Evolutionary conservation across 2,888 invertebrate genomes (phyloP), one percentile per base, ranked within the genome.

Genomic region (Eremobia ochroleuca): DNA sequence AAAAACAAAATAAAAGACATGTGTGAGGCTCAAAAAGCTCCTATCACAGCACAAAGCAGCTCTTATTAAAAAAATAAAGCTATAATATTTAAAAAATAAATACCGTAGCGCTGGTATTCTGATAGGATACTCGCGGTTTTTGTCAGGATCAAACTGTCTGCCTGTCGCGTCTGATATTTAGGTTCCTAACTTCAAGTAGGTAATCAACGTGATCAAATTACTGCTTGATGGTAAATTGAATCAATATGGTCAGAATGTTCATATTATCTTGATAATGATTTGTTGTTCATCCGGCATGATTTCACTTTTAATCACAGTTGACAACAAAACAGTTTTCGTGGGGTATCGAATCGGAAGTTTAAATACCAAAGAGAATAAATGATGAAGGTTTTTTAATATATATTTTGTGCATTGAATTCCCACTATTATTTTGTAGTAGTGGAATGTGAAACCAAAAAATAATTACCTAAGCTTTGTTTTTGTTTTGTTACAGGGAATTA

Each of bases 401-500:
- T 4, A 25, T 34, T 46, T n/a, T 71, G 8, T n/a, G n/a, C 21
- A 13, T 34, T 55, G 28, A 18, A 13, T 37, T 4, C 0, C 4
- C 31, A 46, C 9, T 5, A 18, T 68, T 34, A 5, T 68, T 37
- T 37, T 6, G 1, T 25, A 69, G 18, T 69, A 28, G n/a, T 34
- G 11, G n/a, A 46, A 28, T 75, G 13, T 49, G 31, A 62, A 34
- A 62, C 46, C 25, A 1, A 15, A 73, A 62, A 64, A 13, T 3
- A 61, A 71, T 49, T 52, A 61, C 77, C n/a, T 68, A 59, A 31
- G 46, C 8, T 13, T 70, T 77, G 25, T 62, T 70, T 74, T 49
- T 70, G 5, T 55, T 79, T 89, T 89, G 90, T 90, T 90, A 55
- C 90, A 90, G 90, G 81, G 31, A 85, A 81, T 83, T 85, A 85